A percentile compares a stretch with the other conserved stretches of the same genome.
Conservation (phyloP, 1,140 invertebrate genomes). For the Pemphigus obesinymphae region DNA sequence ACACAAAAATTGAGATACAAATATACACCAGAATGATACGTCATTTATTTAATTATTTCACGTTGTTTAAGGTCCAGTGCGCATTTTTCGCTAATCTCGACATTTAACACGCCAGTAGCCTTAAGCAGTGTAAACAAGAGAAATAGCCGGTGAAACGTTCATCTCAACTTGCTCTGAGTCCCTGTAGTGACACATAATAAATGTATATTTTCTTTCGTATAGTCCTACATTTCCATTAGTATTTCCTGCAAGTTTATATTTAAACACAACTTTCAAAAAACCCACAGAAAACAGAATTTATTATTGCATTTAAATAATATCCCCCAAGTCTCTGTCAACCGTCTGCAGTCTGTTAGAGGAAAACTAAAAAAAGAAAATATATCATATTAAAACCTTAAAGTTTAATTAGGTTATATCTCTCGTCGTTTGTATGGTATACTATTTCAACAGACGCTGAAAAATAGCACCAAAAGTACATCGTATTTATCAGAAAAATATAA, state of each 20-base stretch:
- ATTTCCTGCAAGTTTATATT: neutral
- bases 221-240: conserved; percentile 17
- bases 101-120: conserved; percentile 25
- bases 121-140: neutral
- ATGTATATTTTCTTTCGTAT: conserved; percentile 13
- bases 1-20: neutral
- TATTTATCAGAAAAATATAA: no score
- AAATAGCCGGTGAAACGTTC: conserved; percentile 15
- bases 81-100: conserved; percentile 34
- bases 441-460: no score
- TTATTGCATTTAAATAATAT: conserved; percentile 15
- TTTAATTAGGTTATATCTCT: conserved; percentile 28
- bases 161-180: neutral
- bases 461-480: no score
- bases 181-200: conserved; percentile 21
- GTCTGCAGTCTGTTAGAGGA: neutral
- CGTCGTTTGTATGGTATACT: neutral
- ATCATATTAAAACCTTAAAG: neutral
- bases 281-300: conserved; percentile 15
- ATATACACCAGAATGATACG: neutral
- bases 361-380: neutral
- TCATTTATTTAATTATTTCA: conserved; percentile 35
- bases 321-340: neutral
- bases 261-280: neutral
- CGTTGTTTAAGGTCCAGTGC: conserved; percentile 14